Conservation (phyloP, 2,888 invertebrate species). For the Caenorhabditis uteleia region DNA sequence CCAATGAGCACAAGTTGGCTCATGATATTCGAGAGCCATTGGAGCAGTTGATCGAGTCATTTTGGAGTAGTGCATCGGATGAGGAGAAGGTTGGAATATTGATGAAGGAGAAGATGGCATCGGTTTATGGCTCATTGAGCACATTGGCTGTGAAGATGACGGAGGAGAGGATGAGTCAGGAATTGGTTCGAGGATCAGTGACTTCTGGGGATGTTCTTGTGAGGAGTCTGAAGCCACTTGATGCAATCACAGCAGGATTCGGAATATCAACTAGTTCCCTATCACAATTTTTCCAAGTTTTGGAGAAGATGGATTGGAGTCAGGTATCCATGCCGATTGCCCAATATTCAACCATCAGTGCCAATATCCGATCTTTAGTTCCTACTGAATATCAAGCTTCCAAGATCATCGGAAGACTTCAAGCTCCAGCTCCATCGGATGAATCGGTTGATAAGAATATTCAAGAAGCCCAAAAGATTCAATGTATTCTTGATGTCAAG, state of each 20-base stretch:
- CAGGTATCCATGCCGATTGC: too few species aligned
- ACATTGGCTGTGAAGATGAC: constrained; percentile 20
- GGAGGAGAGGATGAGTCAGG: constrained; percentile 9
- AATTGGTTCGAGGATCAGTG: too few species aligned
- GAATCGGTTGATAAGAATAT: not conserved
- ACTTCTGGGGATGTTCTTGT: too few species aligned
- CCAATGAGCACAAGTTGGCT: not conserved
- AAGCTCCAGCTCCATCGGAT: not conserved
- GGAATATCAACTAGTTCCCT: not conserved
- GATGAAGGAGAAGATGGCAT: constrained; percentile 20
- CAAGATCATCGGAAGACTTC: not conserved
- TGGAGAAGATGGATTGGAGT: not conserved
- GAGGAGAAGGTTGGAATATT: constrained; percentile 14
- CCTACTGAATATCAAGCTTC: not conserved
- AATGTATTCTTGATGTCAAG: not conserved
- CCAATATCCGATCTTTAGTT: not conserved
- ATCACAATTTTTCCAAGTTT: not conserved
- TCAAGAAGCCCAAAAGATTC: not conserved
- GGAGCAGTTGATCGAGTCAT: constrained; percentile 32
- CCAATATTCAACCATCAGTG: not conserved
- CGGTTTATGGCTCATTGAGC: constrained; percentile 9
- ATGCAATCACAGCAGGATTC: not conserved
- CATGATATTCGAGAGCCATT: constrained; percentile 13
- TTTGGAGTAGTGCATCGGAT: constrained; percentile 27
- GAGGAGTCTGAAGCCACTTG: too few species aligned